Base-by-base conservation (phyloP, 2,113 vertebrate species). In the Pogona vitticeps region DNA sequence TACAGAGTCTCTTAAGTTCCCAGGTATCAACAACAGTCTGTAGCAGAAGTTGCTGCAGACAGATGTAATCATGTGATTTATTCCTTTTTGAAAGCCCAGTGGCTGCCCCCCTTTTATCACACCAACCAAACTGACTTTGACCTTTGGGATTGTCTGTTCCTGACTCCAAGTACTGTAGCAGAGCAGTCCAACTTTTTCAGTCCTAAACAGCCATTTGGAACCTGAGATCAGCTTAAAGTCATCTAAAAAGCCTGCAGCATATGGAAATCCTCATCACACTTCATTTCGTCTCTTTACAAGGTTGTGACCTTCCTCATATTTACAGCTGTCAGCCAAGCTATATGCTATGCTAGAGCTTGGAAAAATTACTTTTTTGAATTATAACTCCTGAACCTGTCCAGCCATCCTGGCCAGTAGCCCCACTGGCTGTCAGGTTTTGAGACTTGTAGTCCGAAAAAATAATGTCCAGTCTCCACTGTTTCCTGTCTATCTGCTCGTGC, bases 111-210 rank as follows among this genome's bases (percentile, higher is more conserved):
- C 28, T 28, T 31, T 73, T 61, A 36, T 42, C 36, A 38, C 5
- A 17, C 18, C 26, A 20, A 8, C 36, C 56, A 75, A 70, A 1
- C 7, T 52, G 0, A 0, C 1, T 0, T 0, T 52, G 59, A 15
- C 3, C 17, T 52, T 52, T 10, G 59, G 17, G 23, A 1, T 1
- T 83, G 2, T 0, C 18, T 14, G 28, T 20, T 75, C 63, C 28
- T 26, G 84, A 68, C 65, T 46, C 3, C 77, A 8, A 3, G 61
- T 10, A n/a, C n/a, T n/a, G n/a, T 6, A 1, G 6, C 0, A 31
- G 5, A 52, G 46, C 36, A 85, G 42, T 61, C n/a, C 40, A 2
- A 15, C 14, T 18, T 31, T 40, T 0, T 1, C n/a, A 70, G 80
- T 58, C 1, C 38, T 88, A 26, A 26, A 21, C 3, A 13, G 38